Base-by-base conservation (phyloP, 2,797 vertebrate species). In the Dendrocincla fuliginosa region DNA sequence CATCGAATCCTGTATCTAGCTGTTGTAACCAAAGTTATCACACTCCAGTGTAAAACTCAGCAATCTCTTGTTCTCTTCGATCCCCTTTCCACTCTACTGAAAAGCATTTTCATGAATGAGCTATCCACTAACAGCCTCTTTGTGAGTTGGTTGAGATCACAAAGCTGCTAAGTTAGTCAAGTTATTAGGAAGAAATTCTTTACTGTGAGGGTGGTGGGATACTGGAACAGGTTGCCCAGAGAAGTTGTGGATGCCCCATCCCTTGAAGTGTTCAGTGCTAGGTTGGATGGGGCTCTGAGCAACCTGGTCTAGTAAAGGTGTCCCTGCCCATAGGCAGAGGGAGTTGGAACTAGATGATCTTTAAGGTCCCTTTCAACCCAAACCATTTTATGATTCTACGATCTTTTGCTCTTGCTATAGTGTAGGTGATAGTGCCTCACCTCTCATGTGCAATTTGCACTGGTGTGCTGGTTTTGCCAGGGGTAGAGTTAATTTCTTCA, bases 1-100 rank as follows among this genome's bases (percentile, higher is more conserved):
- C 20, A 41, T 56, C 0, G 0, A 69, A 74, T 65, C 42, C n/a
- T 11, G 1, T 6, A 37, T 13, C 13, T 18, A 37, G 35, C 37
- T 24, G 5, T 53, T 37, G 8, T 74, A 70, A 87, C 14, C 63
- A 67, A 39, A 84, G 9, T 47, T 88, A 32, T 2, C 42, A n/a
- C 25, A 30, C 28, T 57, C 7, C 16, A 52, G 13, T 33, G 50
- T 84, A 55, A 64, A 84, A 65, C 42, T 49, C 30, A 28, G 30
- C 1, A 6, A 89, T 28, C 23, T 70, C 61, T 57, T 71, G 8
- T 49, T 81, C 22, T 73, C 16, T 70, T 90, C 41, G 3, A 14
- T 86, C 41, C 32, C 13, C 35, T 73, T 78, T 68, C 65, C 3
- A 8, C n/a, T 50, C 61, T 47, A 22, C 67, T 67, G 50, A 92